Evolutionary conservation across 35 echinoderm and acorn worm genomes (phyloP), one percentile per base, ranked within the genome.

Genomic region (Diadema setosum): DNA sequence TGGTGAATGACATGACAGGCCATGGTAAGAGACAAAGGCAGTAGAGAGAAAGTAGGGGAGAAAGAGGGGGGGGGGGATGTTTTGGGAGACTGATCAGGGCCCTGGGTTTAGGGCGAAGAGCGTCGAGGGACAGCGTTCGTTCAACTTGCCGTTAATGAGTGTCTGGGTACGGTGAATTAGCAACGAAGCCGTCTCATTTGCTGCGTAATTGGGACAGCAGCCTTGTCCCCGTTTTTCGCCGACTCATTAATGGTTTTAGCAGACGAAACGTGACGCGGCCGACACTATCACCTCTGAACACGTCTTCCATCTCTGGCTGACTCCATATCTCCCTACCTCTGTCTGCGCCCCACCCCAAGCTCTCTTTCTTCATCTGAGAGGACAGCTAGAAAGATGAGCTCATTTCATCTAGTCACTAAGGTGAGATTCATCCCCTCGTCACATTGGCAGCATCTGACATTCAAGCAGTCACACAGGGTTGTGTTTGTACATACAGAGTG

Each of bases 131-230:
- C n/a, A n/a, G 63, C 27, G 63, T 67, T 67, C 63, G 37, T 67
- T 67, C 63, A 67, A 67, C 63, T 29, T 67, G 63, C 37, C 63
- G 37, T 34, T 67, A 67, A 67, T 34, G 63, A 67, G 63, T 67
- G 63, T 67, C 63, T 67, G 63, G 63, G 63, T 67, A 67, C 27
- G 21, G 63, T 34, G 37, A 67, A 67, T 67, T 67, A 67, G 63
- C 63, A 15, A 67, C 63, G 25, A 67, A 67, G 27, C 63, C 30
- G 63, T 67, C 63, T 67, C 63, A 67, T 67, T 67, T 67, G 63
- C 25, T 67, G 63, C 63, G 20, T 67, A 67, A 67, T 67, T 67
- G 63, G 63, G 63, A 67, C 63, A 67, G 63, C 63, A 67, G 63
- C 63, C 63, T 67, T 67, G 63, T 67, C 63, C 63, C 24, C 63